Conservation (phyloP, 2,797 vertebrate species). For the Fistularia tabacaria region DNA sequence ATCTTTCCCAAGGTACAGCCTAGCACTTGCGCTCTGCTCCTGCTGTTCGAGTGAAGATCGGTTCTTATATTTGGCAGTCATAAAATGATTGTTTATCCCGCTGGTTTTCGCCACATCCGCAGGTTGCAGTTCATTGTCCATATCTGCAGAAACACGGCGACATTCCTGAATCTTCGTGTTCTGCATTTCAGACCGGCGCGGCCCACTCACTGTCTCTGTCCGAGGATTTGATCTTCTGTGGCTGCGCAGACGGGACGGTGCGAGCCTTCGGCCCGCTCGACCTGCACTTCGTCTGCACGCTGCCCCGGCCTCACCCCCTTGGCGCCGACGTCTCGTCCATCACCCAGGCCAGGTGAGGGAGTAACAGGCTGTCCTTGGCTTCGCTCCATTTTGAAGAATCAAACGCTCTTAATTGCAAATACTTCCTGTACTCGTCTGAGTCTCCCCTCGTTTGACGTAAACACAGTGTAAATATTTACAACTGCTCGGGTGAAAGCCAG, state of each 20-base stretch:
- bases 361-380: constrained; percentile 18
- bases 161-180: background rate
- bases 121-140: too few species aligned
- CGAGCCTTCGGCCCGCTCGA: constrained; percentile 85
- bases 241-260: constrained; percentile 88
- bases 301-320: constrained; percentile 86
- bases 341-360: constrained; percentile 83
- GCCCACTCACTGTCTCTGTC: constrained; percentile 89
- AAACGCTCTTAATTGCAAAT: constrained; percentile 30
- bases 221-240: constrained; percentile 92
- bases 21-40: too few species aligned
- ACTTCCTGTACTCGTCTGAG: constrained; percentile 1
- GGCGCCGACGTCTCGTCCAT: constrained; percentile 79
- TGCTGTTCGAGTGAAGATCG: too few species aligned
- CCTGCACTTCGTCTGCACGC: constrained; percentile 84
- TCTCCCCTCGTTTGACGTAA: too few species aligned
- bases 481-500: too few species aligned
- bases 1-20: too few species aligned
- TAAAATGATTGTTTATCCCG: too few species aligned
- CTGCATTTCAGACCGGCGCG: constrained; percentile 75
- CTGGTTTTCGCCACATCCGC: too few species aligned
- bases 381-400: constrained; percentile 22
- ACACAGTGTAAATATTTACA: too few species aligned
- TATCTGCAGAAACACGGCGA: too few species aligned
- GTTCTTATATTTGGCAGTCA: too few species aligned